Conservation (phyloP, 37 sponge, comb jelly and placozoan species). For the Crambe crambe region DNA sequence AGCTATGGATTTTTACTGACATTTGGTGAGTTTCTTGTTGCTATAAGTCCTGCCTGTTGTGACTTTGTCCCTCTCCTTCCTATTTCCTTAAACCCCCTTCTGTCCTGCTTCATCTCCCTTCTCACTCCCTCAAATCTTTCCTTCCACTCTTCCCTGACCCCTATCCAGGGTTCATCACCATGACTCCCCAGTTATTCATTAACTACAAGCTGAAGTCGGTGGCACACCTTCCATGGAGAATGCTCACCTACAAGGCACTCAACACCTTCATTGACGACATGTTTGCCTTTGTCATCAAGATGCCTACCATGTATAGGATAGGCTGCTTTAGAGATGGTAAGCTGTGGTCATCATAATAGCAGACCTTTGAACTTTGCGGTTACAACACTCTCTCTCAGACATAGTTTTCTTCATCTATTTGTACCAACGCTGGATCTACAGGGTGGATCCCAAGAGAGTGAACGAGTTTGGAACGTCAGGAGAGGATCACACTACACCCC, state of each 20-base stretch:
- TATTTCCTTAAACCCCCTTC: background rate
- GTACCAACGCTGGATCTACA: conserved; percentile 98
- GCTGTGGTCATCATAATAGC: conserved; percentile 1
- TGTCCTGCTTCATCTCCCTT: background rate
- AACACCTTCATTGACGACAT: conserved; percentile 99
- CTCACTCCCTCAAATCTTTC: background rate
- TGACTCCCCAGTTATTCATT: conserved; percentile 99
- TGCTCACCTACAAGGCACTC: conserved; percentile 99
- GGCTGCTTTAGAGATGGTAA: conserved; percentile 98
- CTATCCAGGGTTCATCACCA: conserved; percentile 90
- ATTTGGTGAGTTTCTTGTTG: conserved; percentile 76
- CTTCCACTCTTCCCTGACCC: background rate
- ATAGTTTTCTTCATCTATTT: conserved; percentile 97
- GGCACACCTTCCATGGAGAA: conserved; percentile 98
- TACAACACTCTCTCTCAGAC: conserved; percentile 50
- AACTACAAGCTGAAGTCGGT: conserved; percentile 99
- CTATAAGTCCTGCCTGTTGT: background rate
- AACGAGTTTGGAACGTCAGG: conserved; percentile 97
- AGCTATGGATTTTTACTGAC: conserved; percentile 96
- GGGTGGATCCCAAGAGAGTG: conserved; percentile 91
- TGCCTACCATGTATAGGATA: conserved; percentile 97
- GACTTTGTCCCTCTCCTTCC: background rate
- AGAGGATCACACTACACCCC: conserved; percentile 30
- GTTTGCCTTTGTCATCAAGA: conserved; percentile 99
- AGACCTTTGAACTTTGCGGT: background rate